Percentiles rank a stretch among this genome's conserved stretches.
Evolutionary conservation across 2,888 invertebrate species (phyloP).

Genomic region (Pheosia gnoma): DNA sequence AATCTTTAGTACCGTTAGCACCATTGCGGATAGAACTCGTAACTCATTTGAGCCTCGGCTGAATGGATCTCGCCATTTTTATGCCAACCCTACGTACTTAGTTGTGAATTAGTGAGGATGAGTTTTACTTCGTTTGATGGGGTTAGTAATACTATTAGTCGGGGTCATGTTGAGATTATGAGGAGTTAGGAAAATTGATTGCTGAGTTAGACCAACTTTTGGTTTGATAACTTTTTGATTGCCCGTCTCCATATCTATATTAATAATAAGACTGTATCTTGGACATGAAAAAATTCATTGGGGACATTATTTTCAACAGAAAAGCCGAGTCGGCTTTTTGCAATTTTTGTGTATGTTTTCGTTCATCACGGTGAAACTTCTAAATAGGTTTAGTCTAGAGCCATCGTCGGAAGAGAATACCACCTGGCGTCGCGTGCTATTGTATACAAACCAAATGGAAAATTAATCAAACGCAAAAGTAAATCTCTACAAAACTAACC

Average conservation of each 20-base stretch:
- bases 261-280: too few species aligned
- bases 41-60: constrained; percentile 51
- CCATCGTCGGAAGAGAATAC: too few species aligned
- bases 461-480: too few species aligned
- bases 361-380: too few species aligned
- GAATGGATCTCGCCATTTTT: constrained; percentile 60
- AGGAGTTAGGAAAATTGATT: constrained; percentile 2
- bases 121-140: constrained; percentile 36
- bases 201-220: not conserved
- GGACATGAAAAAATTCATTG: too few species aligned
- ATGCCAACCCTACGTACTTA: constrained; percentile 39
- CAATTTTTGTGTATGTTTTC: too few species aligned
- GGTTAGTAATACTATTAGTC: constrained; percentile 23
- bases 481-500: not conserved
- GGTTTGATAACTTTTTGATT: not conserved
- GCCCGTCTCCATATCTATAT: too few species aligned
- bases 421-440: too few species aligned
- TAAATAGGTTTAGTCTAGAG: too few species aligned
- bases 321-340: too few species aligned
- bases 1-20: constrained; percentile 24
- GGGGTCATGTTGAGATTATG: not conserved
- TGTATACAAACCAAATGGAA: too few species aligned
- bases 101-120: constrained; percentile 35
- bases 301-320: too few species aligned
- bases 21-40: constrained; percentile 29